Percentiles rank a stretch among this genome's conserved stretches.
Evolutionary conservation across 1,140 invertebrate species (phyloP).

Genomic region (Eciton burchellii): DNA sequence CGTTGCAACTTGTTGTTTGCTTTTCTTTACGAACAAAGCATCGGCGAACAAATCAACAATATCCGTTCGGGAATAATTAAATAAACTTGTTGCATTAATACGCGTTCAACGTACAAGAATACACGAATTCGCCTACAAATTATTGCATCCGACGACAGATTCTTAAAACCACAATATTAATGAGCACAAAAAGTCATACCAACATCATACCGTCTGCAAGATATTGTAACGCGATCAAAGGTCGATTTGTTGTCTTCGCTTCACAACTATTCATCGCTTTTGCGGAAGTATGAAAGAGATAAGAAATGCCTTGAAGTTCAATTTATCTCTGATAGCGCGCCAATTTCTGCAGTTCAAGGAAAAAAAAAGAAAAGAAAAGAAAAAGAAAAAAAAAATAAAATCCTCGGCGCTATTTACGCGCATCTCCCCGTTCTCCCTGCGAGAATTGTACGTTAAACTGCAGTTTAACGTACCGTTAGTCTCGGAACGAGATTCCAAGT

Average conservation of each 20-base stretch:
- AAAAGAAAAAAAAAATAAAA: background rate
- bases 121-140: no score
- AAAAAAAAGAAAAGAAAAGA: background rate
- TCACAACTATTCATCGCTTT: background rate
- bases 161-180: background rate
- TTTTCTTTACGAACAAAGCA: background rate
- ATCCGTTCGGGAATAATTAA: background rate
- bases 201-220: background rate
- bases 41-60: background rate
- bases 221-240: constrained; percentile 3
- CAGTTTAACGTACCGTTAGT: constrained; percentile 37
- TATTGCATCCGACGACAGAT: no score
- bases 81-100: background rate
- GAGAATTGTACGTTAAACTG: constrained; percentile 12
- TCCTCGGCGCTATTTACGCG: background rate
- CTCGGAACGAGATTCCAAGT: constrained; percentile 1
- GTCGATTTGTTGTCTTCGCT: background rate
- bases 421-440: background rate
- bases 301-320: background rate
- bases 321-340: constrained; percentile 30
- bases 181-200: background rate
- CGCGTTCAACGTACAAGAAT: background rate
- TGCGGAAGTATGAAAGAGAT: background rate
- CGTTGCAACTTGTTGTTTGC: background rate
- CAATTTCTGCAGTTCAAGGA: background rate